Evolutionary conservation across 2,113 vertebrate species (phyloP).

Genomic region (Amazona vittata): DNA sequence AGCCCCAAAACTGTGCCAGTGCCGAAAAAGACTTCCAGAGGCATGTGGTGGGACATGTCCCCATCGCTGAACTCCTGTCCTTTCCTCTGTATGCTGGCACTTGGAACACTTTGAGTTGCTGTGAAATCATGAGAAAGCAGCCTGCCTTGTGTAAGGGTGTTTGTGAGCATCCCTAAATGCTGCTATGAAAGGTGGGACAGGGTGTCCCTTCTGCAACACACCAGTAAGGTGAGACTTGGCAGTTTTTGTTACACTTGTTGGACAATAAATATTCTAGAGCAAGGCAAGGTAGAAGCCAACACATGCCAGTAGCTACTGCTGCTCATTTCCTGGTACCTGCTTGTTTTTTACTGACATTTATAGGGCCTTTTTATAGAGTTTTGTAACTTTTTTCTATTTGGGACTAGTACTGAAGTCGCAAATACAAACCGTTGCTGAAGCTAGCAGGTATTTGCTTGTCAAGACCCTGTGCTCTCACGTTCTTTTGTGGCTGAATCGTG

Average conservation of each 20-base stretch:
- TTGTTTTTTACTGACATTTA: not conserved
- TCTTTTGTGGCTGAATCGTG: not conserved
- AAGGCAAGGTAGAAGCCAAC: not conserved
- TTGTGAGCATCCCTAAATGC: not conserved
- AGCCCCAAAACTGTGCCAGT: fast-evolving
- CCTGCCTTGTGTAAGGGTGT: not conserved
- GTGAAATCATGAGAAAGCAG: not conserved
- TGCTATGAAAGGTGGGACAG: not conserved
- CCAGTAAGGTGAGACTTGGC: not conserved
- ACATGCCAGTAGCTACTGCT: not conserved
- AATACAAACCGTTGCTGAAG: not conserved
- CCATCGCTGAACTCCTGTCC: not conserved
- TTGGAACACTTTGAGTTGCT: not conserved
- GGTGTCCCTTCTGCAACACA: fast-evolving
- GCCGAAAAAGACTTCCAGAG: not conserved
- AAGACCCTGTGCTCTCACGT: not conserved
- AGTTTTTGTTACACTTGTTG: not conserved
- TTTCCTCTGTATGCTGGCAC: not conserved
- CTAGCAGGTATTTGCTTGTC: not conserved
- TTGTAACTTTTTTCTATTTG: not conserved
- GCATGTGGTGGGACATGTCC: fast-evolving
- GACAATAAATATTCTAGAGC: not conserved
- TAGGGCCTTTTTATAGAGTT: not conserved
- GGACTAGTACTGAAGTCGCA: not conserved
- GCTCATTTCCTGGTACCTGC: not conserved